Evolutionary conservation across 2,888 invertebrate species (phyloP), one percentile per base, ranked within the genome.

Genomic region (Leistus spinibarbis): DNA sequence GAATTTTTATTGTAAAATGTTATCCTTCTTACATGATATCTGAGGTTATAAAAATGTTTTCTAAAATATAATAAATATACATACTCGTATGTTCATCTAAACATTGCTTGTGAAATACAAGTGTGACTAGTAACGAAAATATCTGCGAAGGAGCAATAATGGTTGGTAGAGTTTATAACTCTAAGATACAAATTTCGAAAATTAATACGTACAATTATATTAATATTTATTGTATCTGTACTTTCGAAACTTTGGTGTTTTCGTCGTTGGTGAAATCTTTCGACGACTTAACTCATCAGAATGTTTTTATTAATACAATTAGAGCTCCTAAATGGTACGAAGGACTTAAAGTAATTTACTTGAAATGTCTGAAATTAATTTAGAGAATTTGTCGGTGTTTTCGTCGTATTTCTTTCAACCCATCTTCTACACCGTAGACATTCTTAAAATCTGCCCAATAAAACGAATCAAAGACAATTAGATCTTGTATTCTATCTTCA

Each of bases 361-460:
- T 71, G 64, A 71, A 71, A 71, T 27, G 24, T 56, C 65, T 65
- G 40, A 65, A 71, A 71, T 71, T 64, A 71, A 71, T 71, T 71
- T 71, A 71, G 23, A 71, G 64, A 71, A 71, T 71, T 71, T 53
- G 56, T 54, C 54, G 20, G 9, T 4, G 13, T 54, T 67, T 67
- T 67, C 67, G 16, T n/a, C 54, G 7, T 22, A 57, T 63, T 63
- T 19, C 22, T 20, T 20, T 17, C 53, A 7, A 13, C 16, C 56
- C 17, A 57, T 10, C 10, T 53, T 53, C n/a, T n/a, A n/a, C n/a
- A n/a, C n/a, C n/a, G n/a, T n/a, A n/a, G n/a, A n/a, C n/a, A n/a
- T n/a, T n/a, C n/a, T n/a, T n/a, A n/a, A n/a, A n/a, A n/a, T n/a
- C n/a, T n/a, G n/a, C n/a, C n/a, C n/a, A n/a, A n/a, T n/a, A n/a